Evolutionary conservation across 2,113 vertebrate genomes (phyloP), one percentile per base, ranked within the genome.

Genomic region (Galemys pyrenaicus): DNA sequence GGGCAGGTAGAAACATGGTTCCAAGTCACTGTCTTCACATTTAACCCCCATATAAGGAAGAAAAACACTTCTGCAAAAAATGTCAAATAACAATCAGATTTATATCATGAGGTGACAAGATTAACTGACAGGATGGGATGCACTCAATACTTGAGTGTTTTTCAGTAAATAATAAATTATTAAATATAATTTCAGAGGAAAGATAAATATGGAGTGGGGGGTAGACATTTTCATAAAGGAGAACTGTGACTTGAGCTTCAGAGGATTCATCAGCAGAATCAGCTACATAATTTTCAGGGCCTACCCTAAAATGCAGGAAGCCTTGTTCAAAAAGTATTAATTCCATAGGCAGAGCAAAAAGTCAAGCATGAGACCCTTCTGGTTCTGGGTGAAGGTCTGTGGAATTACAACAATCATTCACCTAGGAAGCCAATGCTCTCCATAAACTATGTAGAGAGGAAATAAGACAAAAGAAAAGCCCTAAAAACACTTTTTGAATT

Each of bases 31-130:
- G 20, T 51, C 11, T 46, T 95, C 28, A 58, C 82, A 87, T 17
- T 83, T 56, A 79, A 67, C 6, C 19, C 32, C 20, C 37, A 54
- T 5, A 30, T 41, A 39, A 70, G 41, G 4, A 96, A 30, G 73
- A 37, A 93, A 87, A 91, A 56, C 41, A 84, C 26, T 49, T 77
- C 41, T 79, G 65, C 35, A 81, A 26, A 70, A 73, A 80, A 56
- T 73, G 65, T 62, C 49, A 89, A 24, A 71, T 41, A 93, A 58
- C 24, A 71, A 83, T 80, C 9, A 84, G 22, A 64, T 81, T 28
- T 28, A 62, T 3, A 74, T 6, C 37, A 26, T 49, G 44, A 88
- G 49, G n/a, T 10, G 11, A 41, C 44, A 17, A 46, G 39, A 78
- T n/a, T 56, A 87, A 86, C 54, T n/a, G 32, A 58, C 28, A 78